Percentiles rank a stretch among this genome's conserved stretches.
Conservation (phyloP, 2,888 invertebrate genomes). For the Pollenia angustigena region DNA sequence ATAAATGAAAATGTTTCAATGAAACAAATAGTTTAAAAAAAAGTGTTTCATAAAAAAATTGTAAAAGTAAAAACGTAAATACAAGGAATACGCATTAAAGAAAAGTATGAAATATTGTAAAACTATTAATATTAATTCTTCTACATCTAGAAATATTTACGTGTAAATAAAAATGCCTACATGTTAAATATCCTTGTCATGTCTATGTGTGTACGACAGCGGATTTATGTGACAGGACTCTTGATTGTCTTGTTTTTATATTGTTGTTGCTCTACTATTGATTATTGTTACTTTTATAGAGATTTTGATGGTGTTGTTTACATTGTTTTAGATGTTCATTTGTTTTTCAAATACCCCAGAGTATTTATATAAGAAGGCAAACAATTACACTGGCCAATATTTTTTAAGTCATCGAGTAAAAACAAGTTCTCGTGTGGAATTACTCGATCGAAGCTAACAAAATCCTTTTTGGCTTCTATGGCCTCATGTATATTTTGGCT, state of each 20-base stretch:
- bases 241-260: too few species aligned
- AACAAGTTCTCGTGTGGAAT: background rate
- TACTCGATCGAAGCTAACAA: too few species aligned
- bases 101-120: background rate
- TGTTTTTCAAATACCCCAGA: constrained; percentile 15
- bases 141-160: too few species aligned
- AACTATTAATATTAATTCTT: too few species aligned
- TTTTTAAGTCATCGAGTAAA: background rate
- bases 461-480: too few species aligned
- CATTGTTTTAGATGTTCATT: constrained; percentile 8
- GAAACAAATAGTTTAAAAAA: background rate
- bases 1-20: background rate
- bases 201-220: too few species aligned
- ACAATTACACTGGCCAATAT: constrained; percentile 13
- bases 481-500: too few species aligned
- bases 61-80: background rate
- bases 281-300: background rate
- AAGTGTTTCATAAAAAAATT: background rate
- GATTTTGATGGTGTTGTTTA: constrained; percentile 15
- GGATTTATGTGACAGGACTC: too few species aligned
- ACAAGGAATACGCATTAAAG: background rate
- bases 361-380: constrained; percentile 19
- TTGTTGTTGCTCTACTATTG: background rate
- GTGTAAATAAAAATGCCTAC: too few species aligned
- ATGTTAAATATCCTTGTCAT: too few species aligned